Conservation (phyloP, 2,797 vertebrate genomes). For the Heteromormyrus szaboi region DNA sequence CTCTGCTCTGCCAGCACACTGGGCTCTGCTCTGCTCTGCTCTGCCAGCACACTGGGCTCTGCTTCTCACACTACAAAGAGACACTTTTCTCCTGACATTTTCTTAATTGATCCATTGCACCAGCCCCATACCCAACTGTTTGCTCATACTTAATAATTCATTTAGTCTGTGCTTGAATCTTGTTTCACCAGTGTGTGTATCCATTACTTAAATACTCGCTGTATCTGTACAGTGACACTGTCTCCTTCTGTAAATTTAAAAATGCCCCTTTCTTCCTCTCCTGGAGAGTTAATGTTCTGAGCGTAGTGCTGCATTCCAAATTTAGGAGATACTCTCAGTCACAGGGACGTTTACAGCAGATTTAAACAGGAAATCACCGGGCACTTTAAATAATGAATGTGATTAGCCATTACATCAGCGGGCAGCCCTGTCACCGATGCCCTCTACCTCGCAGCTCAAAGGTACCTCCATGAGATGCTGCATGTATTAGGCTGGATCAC, state of each 20-base stretch:
- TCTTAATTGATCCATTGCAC: constrained; percentile 54
- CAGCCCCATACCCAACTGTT: constrained; percentile 32
- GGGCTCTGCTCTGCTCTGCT: constrained; percentile 34
- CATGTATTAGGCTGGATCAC: neutral
- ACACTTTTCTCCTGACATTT: constrained; percentile 50
- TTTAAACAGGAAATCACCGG: constrained; percentile 45
- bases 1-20: constrained; percentile 30
- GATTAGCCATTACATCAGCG: constrained; percentile 51
- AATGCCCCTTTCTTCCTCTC: constrained; percentile 29
- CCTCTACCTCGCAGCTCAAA: neutral
- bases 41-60: constrained; percentile 37
- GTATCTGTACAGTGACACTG: neutral
- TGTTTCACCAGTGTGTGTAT: constrained; percentile 26
- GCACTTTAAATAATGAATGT: constrained; percentile 66
- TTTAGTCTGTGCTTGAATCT: constrained; percentile 29
- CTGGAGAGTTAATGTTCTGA: constrained; percentile 53
- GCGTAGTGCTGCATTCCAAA: constrained; percentile 35
- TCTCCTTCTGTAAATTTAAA: constrained; percentile 17
- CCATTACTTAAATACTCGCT: constrained; percentile 19
- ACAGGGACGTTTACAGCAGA: constrained; percentile 57
- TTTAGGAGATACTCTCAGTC: constrained; percentile 56
- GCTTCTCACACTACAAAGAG: constrained; percentile 42
- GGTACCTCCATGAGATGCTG: neutral
- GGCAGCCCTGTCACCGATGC: constrained; percentile 43
- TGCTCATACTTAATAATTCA: constrained; percentile 54